These are phyloP conservation scores for Tinea pellionella DNA, from an alignment of 2,888 invertebrate genomes.

Conservation along the genomic window DNA sequence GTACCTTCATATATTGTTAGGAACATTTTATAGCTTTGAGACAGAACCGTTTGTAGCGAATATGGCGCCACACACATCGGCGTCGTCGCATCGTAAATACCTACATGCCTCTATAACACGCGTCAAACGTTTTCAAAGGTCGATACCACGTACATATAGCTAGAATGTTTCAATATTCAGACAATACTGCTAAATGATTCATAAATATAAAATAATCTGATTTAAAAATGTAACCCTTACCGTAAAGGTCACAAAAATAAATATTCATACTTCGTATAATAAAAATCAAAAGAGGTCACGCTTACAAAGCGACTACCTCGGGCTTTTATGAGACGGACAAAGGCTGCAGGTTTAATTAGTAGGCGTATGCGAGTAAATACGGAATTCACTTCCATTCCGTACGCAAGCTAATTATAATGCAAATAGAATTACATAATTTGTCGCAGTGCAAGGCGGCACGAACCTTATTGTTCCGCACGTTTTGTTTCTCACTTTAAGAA, in stretches of 20 bases:
- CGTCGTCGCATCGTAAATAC: constrained; percentile 12
- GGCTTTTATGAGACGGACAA: background rate
- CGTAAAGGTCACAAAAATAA: background rate
- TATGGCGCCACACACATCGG: constrained; percentile 11
- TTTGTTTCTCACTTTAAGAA: constrained; percentile 11
- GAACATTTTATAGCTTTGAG: background rate
- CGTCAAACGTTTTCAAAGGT: background rate
- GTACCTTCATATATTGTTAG: constrained; percentile 1
- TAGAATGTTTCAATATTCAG: too few relatives aligned
- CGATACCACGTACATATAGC: background rate
- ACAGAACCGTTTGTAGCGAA: constrained; percentile 2
- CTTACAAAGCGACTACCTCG: background rate
- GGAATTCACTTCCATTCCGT: constrained; percentile 7
- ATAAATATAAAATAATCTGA: background rate
- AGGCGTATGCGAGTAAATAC: background rate
- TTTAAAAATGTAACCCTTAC: background rate
- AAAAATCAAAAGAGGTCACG: constrained; percentile 1
- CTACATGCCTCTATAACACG: background rate
- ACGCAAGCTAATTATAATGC: constrained; percentile 13
- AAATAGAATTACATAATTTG: constrained; percentile 13
- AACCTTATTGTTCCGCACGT: constrained; percentile 13
- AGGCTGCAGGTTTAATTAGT: constrained; percentile 7
- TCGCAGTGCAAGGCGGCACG: constrained; percentile 13
- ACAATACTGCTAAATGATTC: too few relatives aligned
- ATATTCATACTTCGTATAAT: constrained; percentile 1